Base-by-base conservation (phyloP, 1,140 invertebrate species). In the Brachionus manjavacas region DNA sequence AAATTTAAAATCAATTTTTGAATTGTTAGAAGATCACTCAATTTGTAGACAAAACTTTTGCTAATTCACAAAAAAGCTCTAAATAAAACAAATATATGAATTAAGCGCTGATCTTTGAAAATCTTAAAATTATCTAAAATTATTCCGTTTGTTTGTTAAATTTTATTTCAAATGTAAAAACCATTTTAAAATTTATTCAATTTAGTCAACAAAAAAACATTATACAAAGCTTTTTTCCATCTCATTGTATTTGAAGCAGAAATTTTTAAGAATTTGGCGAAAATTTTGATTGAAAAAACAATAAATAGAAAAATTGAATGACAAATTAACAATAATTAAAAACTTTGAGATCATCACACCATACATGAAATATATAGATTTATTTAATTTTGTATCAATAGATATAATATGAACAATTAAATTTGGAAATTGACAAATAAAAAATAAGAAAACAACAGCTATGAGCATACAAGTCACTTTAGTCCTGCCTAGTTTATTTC, bases 351-450 rank as follows among this genome's bases (percentile, higher is more conserved):
- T 11, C 28, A 68, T 81, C 20, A 60, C 3, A 11, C 79, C 52
- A 46, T 81, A 81, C n/a, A 23, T 25, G 66, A 43, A 81, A 64
- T 35, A 16, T 7, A 12, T 68, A 14, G 49, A 68, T 68, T 64
- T 68, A 20, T 81, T 81, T 39, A 68, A 12, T 12, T 43, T 16
- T 6, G 8, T 20, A 46, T 60, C 41, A 25, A 46, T 31, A 14
- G 52, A 35, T 31, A 83, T 14, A n/a, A 83, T 68, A 39, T 83
- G 81, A 28, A 68, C 46, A 39, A 83, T 23, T 68, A 83, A 72
- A 31, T 68, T 83, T 11, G 81, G 81, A 83, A 83, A 83, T 55
- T 68, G 81, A 28, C 81, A 83, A n/a, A 83, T 46, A 72, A 83
- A 83, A 25, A 83, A 83, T 68, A 83, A 72, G 23, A 25, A 83